Evolutionary conservation across 1,140 invertebrate species (phyloP).

Genomic region (Lanistes nyassanus): DNA sequence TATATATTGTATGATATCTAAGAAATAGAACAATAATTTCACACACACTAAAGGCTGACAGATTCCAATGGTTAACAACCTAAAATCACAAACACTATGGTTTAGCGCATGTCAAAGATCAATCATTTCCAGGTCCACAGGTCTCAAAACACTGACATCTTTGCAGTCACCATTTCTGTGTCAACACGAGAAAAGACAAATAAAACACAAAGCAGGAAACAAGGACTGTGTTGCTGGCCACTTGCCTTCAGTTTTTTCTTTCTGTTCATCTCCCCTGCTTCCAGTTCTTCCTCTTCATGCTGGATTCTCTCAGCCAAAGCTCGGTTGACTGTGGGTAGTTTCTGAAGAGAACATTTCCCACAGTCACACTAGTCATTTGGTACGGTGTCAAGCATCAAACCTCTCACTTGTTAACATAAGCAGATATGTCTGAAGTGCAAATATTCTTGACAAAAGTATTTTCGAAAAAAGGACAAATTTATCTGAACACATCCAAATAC

Average conservation of each 20-base stretch:
- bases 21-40: constrained; percentile 8
- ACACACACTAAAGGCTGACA: constrained; percentile 2
- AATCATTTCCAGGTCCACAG: too few species aligned
- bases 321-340: constrained; percentile 69
- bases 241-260: constrained; percentile 26
- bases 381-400: too few species aligned
- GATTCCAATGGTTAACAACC: too few species aligned
- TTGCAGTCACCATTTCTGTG: too few species aligned
- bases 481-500: constrained; percentile 27
- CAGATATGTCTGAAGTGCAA: too few species aligned
- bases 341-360: constrained; percentile 49
- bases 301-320: constrained; percentile 88
- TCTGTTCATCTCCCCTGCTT: constrained; percentile 27
- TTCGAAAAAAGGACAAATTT: neutral
- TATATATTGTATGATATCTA: constrained; percentile 19
- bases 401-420: too few species aligned
- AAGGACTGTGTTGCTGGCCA: neutral
- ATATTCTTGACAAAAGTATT: neutral
- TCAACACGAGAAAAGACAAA: too few species aligned
- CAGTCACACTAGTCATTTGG: too few species aligned
- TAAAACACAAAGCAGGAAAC: too few species aligned
- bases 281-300: constrained; percentile 68
- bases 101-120: too few species aligned
- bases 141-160: too few species aligned
- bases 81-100: too few species aligned